Conservation (phyloP, 2,888 invertebrate genomes). For the Willowsia nigromaculata region DNA sequence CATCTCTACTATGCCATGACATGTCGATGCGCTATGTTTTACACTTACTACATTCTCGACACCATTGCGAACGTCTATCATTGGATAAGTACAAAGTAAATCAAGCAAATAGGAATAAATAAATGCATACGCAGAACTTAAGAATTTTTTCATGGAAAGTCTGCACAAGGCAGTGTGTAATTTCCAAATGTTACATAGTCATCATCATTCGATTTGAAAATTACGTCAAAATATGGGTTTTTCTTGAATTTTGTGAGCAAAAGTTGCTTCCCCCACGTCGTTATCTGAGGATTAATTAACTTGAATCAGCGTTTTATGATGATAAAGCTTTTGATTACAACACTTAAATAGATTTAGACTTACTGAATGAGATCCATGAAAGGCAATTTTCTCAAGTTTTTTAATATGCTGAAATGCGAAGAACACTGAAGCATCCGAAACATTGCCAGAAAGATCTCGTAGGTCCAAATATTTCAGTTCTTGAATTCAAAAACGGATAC, state of each 20-base stretch:
- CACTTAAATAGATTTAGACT: not conserved
- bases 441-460: not conserved
- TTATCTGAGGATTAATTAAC: conserved; percentile 25
- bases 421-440: conserved; percentile 44
- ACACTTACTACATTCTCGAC: not conserved
- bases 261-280: conserved; percentile 43
- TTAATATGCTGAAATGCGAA: conserved; percentile 52
- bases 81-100: not conserved
- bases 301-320: not conserved
- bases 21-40: not conserved
- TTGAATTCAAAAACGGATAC: not conserved
- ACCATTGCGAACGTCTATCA: not conserved
- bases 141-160: conserved; percentile 41
- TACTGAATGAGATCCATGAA: conserved; percentile 46
- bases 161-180: conserved; percentile 46
- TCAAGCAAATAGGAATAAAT: not conserved
- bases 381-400: conserved; percentile 53
- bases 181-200: conserved; percentile 45
- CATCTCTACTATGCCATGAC: not conserved
- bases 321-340: too few relatives aligned
- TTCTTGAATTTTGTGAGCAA: not conserved
- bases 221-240: conserved; percentile 54
- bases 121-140: not conserved
- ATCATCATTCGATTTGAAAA: conserved; percentile 44
- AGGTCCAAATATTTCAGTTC: conserved; percentile 47